These are phyloP conservation scores for Antigone vipio DNA, from an alignment of 2,113 vertebrate genomes.

Conservation along the genomic window DNA sequence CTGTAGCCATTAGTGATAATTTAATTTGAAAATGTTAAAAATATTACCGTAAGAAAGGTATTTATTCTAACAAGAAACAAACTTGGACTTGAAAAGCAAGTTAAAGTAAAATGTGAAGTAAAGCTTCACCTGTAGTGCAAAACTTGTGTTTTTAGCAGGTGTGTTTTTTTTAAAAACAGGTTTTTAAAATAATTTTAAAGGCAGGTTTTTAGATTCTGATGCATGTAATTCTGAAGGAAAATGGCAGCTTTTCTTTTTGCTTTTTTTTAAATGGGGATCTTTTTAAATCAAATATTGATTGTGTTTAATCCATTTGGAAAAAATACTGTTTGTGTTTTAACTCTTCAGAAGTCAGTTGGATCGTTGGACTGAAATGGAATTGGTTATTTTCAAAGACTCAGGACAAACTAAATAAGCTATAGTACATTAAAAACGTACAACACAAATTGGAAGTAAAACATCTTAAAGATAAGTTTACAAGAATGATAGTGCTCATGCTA, in stretches of 20 bases:
- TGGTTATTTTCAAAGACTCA: slow-evolving; percentile 82
- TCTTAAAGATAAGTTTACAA: slow-evolving; percentile 75
- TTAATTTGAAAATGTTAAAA: slow-evolving; percentile 49
- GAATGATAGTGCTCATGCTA: slow-evolving; percentile 63
- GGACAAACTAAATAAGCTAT: slow-evolving; percentile 83
- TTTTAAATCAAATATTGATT: slow-evolving; percentile 76
- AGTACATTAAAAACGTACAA: slow-evolving; percentile 72
- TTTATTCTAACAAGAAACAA: slow-evolving; percentile 56
- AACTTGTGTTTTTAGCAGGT: slow-evolving; percentile 31
- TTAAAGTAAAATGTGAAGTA: slow-evolving; percentile 55
- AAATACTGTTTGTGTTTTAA: slow-evolving; percentile 75
- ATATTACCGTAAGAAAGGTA: slow-evolving; percentile 35
- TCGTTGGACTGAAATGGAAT: slow-evolving; percentile 73
- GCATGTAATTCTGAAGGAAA: slow-evolving; percentile 77
- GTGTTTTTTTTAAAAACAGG: slow-evolving; percentile 2
- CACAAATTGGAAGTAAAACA: slow-evolving; percentile 76
- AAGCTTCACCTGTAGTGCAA: slow-evolving; percentile 56
- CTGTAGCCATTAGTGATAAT: slow-evolving; percentile 38
- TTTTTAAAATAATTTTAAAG: slow-evolving; percentile 55
- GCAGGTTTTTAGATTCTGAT: slow-evolving; percentile 63
- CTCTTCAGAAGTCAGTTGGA: slow-evolving; percentile 81
- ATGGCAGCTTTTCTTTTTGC: slow-evolving; percentile 74
- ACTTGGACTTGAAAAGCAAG: slow-evolving; percentile 56
- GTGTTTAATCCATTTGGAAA: slow-evolving; percentile 70
- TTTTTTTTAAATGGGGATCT: slow-evolving; percentile 57